Conservation (phyloP, 2,113 vertebrate genomes). For the Hypocryptadius cinnamomeus region DNA sequence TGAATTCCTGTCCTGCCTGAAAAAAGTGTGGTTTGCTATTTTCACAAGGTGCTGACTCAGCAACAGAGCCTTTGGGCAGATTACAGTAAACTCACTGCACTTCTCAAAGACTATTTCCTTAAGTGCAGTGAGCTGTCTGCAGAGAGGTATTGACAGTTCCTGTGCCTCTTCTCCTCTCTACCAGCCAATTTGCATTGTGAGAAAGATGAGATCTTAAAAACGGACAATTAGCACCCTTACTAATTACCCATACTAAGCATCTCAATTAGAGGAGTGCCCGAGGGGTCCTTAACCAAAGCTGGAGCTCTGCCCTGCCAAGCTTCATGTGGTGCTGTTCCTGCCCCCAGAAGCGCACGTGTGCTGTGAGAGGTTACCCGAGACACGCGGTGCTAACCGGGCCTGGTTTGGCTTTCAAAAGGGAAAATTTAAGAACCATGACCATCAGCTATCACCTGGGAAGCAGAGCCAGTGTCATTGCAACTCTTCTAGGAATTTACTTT, state of each 20-base stretch:
- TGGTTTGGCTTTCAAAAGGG: background rate
- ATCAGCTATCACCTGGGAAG: background rate
- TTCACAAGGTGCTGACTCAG: background rate
- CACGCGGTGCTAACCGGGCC: background rate
- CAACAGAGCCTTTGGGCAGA: background rate
- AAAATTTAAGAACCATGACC: fast-evolving
- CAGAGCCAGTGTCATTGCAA: background rate
- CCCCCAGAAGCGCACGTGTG: background rate
- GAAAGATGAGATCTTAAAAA: conserved; percentile 27
- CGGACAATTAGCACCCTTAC: background rate
- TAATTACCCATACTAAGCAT: background rate
- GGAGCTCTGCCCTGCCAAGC: background rate
- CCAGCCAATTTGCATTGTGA: background rate
- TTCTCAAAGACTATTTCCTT: background rate
- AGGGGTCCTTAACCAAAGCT: background rate
- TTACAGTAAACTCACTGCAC: background rate
- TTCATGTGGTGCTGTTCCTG: background rate
- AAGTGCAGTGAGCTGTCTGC: background rate
- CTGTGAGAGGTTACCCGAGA: background rate
- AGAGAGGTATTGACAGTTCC: background rate
- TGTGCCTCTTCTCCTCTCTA: background rate
- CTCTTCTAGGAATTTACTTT: background rate
- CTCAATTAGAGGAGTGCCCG: background rate
- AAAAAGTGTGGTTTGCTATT: background rate
- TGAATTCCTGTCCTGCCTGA: background rate